phyloP scores from a whole-genome alignment of 2,888 invertebrate species.

The Leptinotarsa rubiginosa region DNA sequence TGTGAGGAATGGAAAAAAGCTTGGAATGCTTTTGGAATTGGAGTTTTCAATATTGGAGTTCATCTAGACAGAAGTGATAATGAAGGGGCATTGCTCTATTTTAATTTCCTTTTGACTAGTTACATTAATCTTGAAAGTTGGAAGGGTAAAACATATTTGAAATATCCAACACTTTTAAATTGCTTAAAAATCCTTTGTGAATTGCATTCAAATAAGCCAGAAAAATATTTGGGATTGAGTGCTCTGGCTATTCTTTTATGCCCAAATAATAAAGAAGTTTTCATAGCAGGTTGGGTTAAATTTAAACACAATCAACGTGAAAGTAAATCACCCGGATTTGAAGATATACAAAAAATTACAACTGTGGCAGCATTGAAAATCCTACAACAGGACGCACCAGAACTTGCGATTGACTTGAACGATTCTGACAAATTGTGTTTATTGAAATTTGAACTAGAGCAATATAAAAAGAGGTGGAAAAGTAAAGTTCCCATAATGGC shows the following conservation, averaged over 20 bases:
- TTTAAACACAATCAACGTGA: constrained; percentile 49
- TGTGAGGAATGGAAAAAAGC: constrained; percentile 45
- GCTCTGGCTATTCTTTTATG: constrained; percentile 50
- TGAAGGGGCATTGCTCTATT: constrained; percentile 32
- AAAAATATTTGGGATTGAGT: constrained; percentile 46
- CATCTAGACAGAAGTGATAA: constrained; percentile 37
- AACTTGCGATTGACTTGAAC: constrained; percentile 12
- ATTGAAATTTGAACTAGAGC: constrained; percentile 51
- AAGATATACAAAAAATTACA: constrained; percentile 49
- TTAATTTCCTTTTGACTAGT: constrained; percentile 37
- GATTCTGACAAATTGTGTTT: constrained; percentile 47
- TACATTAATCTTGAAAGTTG: constrained; percentile 42
- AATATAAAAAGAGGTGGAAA: constrained; percentile 55
- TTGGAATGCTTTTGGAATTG: constrained; percentile 43
- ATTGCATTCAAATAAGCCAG: constrained; percentile 38
- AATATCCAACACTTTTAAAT: constrained; percentile 31
- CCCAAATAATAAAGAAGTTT: constrained; percentile 37
- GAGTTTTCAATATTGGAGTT: constrained; percentile 50
- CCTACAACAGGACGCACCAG: constrained; percentile 30
- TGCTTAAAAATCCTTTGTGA: constrained; percentile 24
- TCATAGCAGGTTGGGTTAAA: constrained; percentile 52
- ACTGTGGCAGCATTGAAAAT: constrained; percentile 47
- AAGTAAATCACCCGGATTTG: constrained; percentile 37
- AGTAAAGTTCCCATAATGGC: constrained; percentile 54
- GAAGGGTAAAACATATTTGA: constrained; percentile 27